phyloP scores from a whole-genome alignment of 2,888 invertebrate genomes.

The Monoplex corrugatus region DNA sequence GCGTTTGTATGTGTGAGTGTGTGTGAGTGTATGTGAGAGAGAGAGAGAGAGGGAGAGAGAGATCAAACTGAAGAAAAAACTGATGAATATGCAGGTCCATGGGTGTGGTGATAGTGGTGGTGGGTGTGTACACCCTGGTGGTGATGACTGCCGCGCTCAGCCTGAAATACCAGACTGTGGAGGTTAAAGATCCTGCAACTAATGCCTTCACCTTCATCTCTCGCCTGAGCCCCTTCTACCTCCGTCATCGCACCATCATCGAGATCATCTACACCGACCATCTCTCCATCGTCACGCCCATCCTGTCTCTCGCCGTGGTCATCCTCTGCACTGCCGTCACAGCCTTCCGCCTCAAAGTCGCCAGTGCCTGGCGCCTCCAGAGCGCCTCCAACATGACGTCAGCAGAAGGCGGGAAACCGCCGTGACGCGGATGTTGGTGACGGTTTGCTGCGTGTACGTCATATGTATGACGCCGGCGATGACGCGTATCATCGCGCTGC shows the following conservation, averaged over 20 bases:
- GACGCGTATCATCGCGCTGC: background rate
- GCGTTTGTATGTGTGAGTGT: no score
- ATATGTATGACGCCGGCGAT: conserved; percentile 26
- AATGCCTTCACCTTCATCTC: background rate
- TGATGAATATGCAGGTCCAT: conserved; percentile 7
- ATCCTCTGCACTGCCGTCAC: conserved; percentile 28
- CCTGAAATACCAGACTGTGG: conserved; percentile 19
- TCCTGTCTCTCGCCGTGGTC: conserved; percentile 36
- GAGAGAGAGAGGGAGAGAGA: no score
- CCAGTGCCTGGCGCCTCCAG: background rate
- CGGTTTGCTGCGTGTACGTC: conserved; percentile 32
- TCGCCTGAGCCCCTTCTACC: conserved; percentile 32
- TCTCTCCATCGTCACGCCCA: background rate
- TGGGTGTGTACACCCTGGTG: conserved; percentile 12
- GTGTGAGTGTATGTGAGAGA: no score
- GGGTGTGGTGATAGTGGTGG: background rate
- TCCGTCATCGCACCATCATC: conserved; percentile 19
- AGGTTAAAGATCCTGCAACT: background rate
- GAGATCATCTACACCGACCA: conserved; percentile 8
- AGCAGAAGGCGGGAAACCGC: conserved; percentile 45
- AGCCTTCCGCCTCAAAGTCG: conserved; percentile 2
- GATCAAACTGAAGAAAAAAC: background rate
- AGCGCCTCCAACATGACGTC: conserved; percentile 23
- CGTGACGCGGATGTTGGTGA: conserved; percentile 46
- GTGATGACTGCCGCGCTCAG: background rate